Evolutionary conservation across 2,113 vertebrate genomes (phyloP).

Genomic region (Seriola rivoliana): DNA sequence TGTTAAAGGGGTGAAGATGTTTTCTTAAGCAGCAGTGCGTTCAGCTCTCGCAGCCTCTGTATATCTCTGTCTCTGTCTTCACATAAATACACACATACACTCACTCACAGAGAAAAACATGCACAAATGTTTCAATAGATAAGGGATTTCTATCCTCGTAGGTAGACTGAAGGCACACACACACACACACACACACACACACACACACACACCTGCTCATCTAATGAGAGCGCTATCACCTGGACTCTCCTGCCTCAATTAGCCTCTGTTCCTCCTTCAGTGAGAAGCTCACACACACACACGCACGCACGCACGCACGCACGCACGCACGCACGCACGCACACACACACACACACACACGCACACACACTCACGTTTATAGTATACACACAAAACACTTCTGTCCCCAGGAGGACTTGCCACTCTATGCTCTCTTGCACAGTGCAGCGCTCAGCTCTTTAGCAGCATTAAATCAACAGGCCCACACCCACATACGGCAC

Average conservation of each 20-base stretch:
- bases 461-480: conserved; percentile 75
- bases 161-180: conserved; percentile 49
- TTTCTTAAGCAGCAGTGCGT: not conserved
- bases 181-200: conserved; percentile 47
- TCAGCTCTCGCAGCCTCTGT: not conserved
- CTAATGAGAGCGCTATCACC: conserved; percentile 73
- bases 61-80: not conserved
- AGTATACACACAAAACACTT: conserved; percentile 56
- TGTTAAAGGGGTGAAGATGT: conserved; percentile 15
- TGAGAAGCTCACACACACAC: conserved; percentile 33
- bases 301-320: conserved; percentile 40
- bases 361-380: conserved; percentile 48
- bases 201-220: conserved; percentile 64
- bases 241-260: conserved; percentile 75
- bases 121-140: conserved; percentile 55
- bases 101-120: conserved; percentile 1
- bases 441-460: conserved; percentile 76
- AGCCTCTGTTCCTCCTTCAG: conserved; percentile 70
- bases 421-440: conserved; percentile 69
- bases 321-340: conserved; percentile 38
- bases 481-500: conserved; percentile 56
- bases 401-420: conserved; percentile 63
- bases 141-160: conserved; percentile 50
- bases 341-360: conserved; percentile 42
- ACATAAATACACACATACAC: conserved; percentile 2